Evolutionary conservation across 2,113 vertebrate species (phyloP), one percentile per base, ranked within the genome.

Genomic region (Empidonax alnorum): DNA sequence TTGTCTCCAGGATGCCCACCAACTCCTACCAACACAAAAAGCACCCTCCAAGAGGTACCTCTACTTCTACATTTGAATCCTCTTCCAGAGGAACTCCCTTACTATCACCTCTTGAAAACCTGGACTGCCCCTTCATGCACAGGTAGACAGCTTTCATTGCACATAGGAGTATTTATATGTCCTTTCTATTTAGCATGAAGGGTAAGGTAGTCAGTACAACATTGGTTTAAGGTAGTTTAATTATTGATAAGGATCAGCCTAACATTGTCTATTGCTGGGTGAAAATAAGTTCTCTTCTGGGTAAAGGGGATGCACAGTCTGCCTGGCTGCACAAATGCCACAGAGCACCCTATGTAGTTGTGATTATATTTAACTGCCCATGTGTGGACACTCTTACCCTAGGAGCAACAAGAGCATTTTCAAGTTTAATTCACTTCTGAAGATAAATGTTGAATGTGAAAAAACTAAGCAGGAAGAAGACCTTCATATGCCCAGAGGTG

Each of bases 181-280:
- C 30, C 7, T 33, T 90, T 49, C 37, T 69, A 8, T 31, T 78
- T n/a, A 46, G 13, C 0, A 0, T 71, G 52, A 72, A 49, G 53
- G 37, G 22, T 37, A 46, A 67, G 7, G 25, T 19, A 58, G 27
- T 23, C 28, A 47, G 14, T 37, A 75, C 3, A 79, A 24, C 75
- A 47, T 6, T 16, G 12, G 33, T 13, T 67, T 39, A 75, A 53
- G n/a, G 12, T 18, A 58, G 20, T 68, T 73, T 85, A 22, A 18
- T 67, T 47, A 61, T 6, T 30, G 55, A 27, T 37, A 67, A 90
- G 46, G 27, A 62, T 6, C 19, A 58, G 11, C 30, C 22, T 75
- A 67, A 10, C 37, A 67, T 27, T 15, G 22, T 24, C 9, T 6
- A 21, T 5, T 62, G 11, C 11, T 27, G 15, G 5, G 13, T 31